phyloP scores from a whole-genome alignment of 2,113 vertebrate species.

The Myocastor coypus region DNA sequence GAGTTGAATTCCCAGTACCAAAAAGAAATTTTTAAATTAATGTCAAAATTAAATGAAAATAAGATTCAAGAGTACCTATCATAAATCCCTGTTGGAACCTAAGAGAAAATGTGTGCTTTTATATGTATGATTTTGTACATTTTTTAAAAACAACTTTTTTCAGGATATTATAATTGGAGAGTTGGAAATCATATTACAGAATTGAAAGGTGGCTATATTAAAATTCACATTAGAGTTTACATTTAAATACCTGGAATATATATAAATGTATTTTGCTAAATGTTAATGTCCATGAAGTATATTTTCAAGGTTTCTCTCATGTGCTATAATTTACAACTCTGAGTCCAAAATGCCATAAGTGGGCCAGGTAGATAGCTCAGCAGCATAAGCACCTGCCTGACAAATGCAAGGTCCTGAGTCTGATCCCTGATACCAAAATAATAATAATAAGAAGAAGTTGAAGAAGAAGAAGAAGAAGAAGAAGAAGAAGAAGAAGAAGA shows the following conservation, averaged over 20 bases:
- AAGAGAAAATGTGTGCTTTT: background rate
- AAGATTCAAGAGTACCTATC: background rate
- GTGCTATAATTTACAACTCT: background rate
- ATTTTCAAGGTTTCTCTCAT: background rate
- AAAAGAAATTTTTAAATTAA: background rate
- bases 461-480: no score
- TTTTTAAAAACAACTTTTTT: background rate
- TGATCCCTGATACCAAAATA: no score
- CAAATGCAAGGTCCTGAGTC: no score
- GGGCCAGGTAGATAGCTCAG: no score
- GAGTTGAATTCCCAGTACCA: no score
- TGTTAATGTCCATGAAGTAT: background rate
- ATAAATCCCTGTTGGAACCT: background rate
- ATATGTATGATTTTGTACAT: background rate
- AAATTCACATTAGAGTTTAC: background rate
- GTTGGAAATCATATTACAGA: background rate
- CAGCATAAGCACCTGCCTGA: no score
- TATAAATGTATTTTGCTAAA: background rate
- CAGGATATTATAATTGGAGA: background rate
- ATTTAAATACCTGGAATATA: background rate
- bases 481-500: no score
- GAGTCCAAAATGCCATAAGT: background rate
- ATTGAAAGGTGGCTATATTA: background rate
- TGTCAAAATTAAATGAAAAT: slow-evolving; percentile 16
- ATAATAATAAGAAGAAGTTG: no score